Conservation (phyloP, 2,888 invertebrate species). For the Argyresthia goedartella region DNA sequence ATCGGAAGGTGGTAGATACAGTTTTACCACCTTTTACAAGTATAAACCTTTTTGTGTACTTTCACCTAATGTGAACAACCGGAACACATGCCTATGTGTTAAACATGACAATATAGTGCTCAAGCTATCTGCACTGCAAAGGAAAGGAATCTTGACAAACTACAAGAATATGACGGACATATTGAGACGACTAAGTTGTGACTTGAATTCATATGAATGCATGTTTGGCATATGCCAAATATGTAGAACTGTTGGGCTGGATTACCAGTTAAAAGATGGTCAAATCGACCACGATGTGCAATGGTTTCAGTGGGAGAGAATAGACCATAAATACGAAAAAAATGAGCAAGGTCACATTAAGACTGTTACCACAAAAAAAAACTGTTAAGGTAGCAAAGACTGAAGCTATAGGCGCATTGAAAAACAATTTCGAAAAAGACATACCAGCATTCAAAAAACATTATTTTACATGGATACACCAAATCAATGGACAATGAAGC, state of each 20-base stretch:
- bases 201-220: neutral
- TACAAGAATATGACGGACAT: neutral
- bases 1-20: neutral
- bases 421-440: neutral
- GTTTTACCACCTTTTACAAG: conserved; percentile 2
- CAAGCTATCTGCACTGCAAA: neutral
- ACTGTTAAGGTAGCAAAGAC: neutral
- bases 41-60: conserved; percentile 3
- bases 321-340: neutral
- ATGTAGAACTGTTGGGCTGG: neutral
- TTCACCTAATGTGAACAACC: neutral
- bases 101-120: neutral
- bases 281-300: neutral
- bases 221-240: neutral
- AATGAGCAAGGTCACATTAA: neutral
- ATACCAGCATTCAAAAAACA: conserved; percentile 4
- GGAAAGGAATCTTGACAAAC: neutral
- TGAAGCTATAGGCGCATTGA: neutral
- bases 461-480: conserved; percentile 2
- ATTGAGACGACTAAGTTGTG: neutral
- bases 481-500: conserved; percentile 6
- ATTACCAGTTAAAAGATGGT: neutral
- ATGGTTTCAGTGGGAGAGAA: neutral
- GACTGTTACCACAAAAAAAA: neutral
- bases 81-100: neutral